Conservation (phyloP, 2,888 invertebrate genomes). For the Subacronicta megacephala region DNA sequence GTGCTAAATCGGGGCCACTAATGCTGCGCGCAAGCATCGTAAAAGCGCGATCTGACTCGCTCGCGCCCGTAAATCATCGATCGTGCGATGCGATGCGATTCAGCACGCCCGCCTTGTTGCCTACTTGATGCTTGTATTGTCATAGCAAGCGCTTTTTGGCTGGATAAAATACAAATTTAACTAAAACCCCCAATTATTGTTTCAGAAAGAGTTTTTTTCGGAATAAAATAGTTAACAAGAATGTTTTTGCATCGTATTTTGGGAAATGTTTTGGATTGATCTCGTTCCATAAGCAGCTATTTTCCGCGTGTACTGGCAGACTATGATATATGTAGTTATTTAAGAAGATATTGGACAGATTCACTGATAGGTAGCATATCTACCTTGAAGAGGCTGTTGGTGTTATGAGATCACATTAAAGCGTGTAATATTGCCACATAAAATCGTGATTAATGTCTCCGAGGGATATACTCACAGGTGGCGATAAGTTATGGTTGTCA, state of each 20-base stretch:
- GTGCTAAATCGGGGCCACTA: constrained; percentile 72
- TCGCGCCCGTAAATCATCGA: constrained; percentile 81
- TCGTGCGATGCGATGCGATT: constrained; percentile 82
- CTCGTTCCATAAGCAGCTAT: too few relatives aligned
- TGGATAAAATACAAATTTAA: constrained; percentile 7
- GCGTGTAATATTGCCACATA: constrained; percentile 44
- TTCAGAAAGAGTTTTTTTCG: constrained; percentile 10
- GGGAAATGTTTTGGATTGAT: too few relatives aligned
- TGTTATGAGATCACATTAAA: constrained; percentile 35
- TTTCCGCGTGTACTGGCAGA: too few relatives aligned
- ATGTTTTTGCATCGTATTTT: too few relatives aligned
- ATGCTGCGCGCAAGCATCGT: constrained; percentile 64
- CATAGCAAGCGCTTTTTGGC: constrained; percentile 45
- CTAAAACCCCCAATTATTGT: background rate
- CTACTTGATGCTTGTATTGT: constrained; percentile 33
- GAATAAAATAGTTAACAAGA: too few relatives aligned
- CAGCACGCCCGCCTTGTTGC: constrained; percentile 65
- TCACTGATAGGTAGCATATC: constrained; percentile 6
- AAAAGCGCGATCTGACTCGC: constrained; percentile 78
- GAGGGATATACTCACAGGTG: constrained; percentile 29
- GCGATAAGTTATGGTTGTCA: constrained; percentile 48
- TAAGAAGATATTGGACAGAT: background rate
- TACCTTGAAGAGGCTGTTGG: constrained; percentile 3
- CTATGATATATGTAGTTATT: background rate
- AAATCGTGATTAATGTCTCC: constrained; percentile 44